These are phyloP conservation scores for Parasteatoda tepidariorum DNA, from an alignment of 1,140 invertebrate species.

Conservation along the genomic window DNA sequence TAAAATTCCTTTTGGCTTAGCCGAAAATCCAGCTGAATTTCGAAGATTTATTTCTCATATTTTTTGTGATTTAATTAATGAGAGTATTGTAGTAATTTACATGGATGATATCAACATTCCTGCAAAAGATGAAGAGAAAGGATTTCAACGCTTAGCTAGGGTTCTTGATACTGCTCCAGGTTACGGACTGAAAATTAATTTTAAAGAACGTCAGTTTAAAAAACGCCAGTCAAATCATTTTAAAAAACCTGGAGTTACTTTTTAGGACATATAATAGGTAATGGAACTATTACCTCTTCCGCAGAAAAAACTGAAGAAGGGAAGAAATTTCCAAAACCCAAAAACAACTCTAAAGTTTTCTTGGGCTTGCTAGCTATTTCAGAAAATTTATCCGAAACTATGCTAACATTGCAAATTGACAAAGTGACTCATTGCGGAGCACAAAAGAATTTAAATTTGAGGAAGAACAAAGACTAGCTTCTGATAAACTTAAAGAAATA, in stretches of 20 bases:
- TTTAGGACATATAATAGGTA: conserved; percentile 1
- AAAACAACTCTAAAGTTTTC: conserved; percentile 52
- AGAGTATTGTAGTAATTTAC: conserved; percentile 1
- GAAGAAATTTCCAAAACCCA: conserved; percentile 59
- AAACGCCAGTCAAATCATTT: too few relatives aligned
- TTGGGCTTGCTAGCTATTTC: conserved; percentile 66
- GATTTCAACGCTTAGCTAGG: neutral
- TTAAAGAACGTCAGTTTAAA: neutral
- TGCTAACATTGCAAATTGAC: conserved; percentile 64
- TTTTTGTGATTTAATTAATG: neutral
- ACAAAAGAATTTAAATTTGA: too few relatives aligned
- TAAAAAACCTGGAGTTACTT: neutral
- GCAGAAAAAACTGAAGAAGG: neutral
- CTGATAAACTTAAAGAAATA: too few relatives aligned
- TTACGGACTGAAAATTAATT: neutral
- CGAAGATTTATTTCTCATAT: neutral
- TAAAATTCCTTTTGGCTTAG: conserved; percentile 31
- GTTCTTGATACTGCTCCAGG: neutral
- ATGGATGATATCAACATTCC: conserved; percentile 44
- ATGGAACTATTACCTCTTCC: neutral
- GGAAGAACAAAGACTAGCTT: too few relatives aligned
- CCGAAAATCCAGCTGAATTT: too few relatives aligned
- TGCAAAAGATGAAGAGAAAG: neutral
- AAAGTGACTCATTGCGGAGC: too few relatives aligned
- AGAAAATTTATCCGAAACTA: conserved; percentile 64